Conservation (phyloP, 1,140 invertebrate species). For the Aporrectodea caliginosa region DNA sequence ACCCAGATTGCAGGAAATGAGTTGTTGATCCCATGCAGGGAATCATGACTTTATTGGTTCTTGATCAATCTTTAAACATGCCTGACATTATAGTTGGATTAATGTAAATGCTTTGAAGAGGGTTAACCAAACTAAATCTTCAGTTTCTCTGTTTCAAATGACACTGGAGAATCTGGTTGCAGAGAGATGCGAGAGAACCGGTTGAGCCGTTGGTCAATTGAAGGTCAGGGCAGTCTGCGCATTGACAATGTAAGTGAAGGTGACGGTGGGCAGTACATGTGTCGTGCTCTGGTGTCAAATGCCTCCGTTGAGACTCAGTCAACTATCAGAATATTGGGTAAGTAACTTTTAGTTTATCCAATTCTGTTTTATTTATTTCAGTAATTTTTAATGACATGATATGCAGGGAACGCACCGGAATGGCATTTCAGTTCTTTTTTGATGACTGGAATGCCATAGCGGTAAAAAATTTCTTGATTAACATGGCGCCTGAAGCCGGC, state of each 20-base stretch:
- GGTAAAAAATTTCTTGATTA: not conserved
- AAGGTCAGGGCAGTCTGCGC: conserved; percentile 66
- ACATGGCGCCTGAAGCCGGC: no score
- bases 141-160: no score
- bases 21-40: no score
- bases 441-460: conserved; percentile 64
- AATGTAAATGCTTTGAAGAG: no score
- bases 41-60: no score
- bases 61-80: no score
- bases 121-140: no score
- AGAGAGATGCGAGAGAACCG: no score
- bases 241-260: conserved; percentile 72
- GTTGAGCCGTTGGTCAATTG: no score
- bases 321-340: conserved; percentile 75
- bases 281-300: conserved; percentile 79
- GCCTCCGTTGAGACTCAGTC: conserved; percentile 83
- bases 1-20: no score
- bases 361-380: not conserved
- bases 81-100: no score
- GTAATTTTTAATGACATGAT: not conserved
- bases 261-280: conserved; percentile 87
- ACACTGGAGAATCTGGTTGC: no score
- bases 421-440: not conserved
- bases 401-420: not conserved
- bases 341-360: conserved; percentile 34